phyloP scores from a whole-genome alignment of 1,140 invertebrate species.

The Drosophila hydei region DNA sequence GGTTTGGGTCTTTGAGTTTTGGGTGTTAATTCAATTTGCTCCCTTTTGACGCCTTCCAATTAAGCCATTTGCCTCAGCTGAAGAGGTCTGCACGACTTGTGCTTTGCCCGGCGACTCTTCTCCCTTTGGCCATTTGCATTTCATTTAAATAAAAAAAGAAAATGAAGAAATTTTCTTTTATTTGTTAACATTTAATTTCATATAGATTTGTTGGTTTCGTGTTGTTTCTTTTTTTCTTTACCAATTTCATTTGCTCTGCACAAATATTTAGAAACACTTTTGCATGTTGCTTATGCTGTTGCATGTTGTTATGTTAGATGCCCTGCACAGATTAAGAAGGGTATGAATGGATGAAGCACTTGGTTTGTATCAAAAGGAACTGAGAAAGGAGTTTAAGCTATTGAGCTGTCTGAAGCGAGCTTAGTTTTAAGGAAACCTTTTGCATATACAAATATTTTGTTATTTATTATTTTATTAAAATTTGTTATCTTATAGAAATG shows the following conservation, averaged over 20 bases:
- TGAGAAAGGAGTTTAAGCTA: too few species aligned
- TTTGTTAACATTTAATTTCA: conserved; percentile 35
- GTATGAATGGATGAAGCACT: too few species aligned
- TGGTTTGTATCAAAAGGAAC: too few species aligned
- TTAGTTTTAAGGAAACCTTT: too few species aligned
- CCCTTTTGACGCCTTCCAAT: conserved; percentile 49
- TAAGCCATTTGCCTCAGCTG: conserved; percentile 32
- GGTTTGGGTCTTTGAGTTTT: conserved; percentile 25
- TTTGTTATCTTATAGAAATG: too few species aligned
- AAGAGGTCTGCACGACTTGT: neutral
- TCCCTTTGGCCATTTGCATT: conserved; percentile 37
- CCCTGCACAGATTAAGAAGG: neutral
- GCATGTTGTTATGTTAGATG: conserved; percentile 31
- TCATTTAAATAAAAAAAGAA: conserved; percentile 15
- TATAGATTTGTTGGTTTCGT: conserved; percentile 27
- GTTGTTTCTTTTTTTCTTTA: conserved; percentile 15
- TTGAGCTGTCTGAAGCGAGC: too few species aligned
- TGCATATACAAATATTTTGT: too few species aligned
- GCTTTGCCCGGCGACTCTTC: conserved; percentile 5
- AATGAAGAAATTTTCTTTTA: neutral
- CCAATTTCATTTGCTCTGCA: conserved; percentile 55
- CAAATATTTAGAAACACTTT: conserved; percentile 68
- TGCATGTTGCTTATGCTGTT: conserved; percentile 42
- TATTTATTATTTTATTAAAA: too few species aligned
- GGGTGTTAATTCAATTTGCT: conserved; percentile 49